Percentiles rank a stretch among this genome's conserved stretches.
Evolutionary conservation across 2,797 vertebrate species (phyloP).

Genomic region (Pangasius macronema): DNA sequence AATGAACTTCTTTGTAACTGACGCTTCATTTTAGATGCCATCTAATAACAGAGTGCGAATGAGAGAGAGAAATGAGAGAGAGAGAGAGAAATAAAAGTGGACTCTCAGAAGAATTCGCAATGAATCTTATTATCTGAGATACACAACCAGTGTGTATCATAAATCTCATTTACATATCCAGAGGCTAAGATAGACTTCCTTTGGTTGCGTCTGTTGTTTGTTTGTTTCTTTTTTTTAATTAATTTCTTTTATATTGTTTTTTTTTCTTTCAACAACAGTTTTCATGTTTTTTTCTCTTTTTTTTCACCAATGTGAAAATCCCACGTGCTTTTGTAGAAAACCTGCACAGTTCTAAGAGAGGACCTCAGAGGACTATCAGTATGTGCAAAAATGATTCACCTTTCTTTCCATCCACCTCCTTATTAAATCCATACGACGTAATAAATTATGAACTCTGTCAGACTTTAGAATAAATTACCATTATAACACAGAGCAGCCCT

Average conservation of each 20-base stretch:
- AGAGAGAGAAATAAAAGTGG: not conserved
- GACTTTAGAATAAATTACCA: conserved; percentile 12
- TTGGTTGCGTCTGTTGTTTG: not conserved
- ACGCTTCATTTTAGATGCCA: not conserved
- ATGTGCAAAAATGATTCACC: not conserved
- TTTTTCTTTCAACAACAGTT: not conserved
- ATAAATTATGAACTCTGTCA: conserved; percentile 6
- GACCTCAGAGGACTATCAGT: not conserved
- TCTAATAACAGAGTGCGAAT: not conserved
- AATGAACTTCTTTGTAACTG: not conserved
- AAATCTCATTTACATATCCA: conserved; percentile 9
- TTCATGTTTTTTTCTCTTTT: not conserved
- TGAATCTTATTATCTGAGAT: conserved; percentile 14
- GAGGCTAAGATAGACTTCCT: not conserved
- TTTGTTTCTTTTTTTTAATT: not conserved
- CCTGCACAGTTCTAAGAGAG: too few relatives aligned
- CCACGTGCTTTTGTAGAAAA: not conserved
- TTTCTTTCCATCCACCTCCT: not conserved
- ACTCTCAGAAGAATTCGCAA: not conserved
- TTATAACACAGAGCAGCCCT: not conserved
- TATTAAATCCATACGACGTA: not conserved
- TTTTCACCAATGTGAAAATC: not conserved
- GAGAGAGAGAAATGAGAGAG: not conserved
- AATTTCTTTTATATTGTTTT: not conserved
- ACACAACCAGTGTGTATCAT: not conserved